Percentiles rank a stretch among this genome's conserved stretches.
Conservation (phyloP, 2,797 vertebrate species). For the Delichon dasypus region DNA sequence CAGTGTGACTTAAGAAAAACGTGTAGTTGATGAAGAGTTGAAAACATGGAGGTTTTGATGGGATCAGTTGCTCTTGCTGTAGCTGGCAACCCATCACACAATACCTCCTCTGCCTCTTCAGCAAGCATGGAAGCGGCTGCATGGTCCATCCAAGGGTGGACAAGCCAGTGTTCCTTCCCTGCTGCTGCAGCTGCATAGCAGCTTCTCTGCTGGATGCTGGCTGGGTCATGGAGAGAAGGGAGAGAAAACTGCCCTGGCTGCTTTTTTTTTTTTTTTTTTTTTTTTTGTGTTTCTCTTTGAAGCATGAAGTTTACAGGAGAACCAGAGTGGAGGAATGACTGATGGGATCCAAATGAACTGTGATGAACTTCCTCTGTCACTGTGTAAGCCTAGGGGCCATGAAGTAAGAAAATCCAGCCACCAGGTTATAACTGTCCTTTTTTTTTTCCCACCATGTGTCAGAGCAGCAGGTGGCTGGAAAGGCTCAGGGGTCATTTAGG, state of each 20-base stretch:
- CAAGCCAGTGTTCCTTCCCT: not conserved
- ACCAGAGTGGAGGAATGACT: not conserved
- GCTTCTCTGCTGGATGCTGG: not conserved
- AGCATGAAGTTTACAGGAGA: not conserved
- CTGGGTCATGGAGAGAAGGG: not conserved
- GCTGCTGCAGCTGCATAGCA: not conserved
- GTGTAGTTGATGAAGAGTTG: not conserved
- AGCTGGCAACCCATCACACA: not conserved
- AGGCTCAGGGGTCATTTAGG: not conserved
- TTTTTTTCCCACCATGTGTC: not conserved
- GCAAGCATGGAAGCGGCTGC: not conserved
- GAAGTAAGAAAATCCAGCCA: not conserved
- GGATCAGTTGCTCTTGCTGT: fast-evolving
- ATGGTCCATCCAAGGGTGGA: not conserved
- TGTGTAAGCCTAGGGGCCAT: not conserved
- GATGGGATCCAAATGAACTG: not conserved
- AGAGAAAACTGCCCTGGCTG: not conserved
- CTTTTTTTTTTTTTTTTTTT: not conserved
- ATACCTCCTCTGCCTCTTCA: not conserved
- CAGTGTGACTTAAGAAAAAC: not conserved
- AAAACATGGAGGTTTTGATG: not conserved
- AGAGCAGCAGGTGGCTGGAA: not conserved
- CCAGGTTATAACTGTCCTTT: not conserved
- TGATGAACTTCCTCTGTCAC: not conserved
- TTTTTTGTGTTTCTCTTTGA: not conserved